Percentiles rank a stretch among this genome's conserved stretches.
These are phyloP conservation scores for Sinosuthora webbiana DNA, from an alignment of 2,113 vertebrate species.

Conservation along the genomic window DNA sequence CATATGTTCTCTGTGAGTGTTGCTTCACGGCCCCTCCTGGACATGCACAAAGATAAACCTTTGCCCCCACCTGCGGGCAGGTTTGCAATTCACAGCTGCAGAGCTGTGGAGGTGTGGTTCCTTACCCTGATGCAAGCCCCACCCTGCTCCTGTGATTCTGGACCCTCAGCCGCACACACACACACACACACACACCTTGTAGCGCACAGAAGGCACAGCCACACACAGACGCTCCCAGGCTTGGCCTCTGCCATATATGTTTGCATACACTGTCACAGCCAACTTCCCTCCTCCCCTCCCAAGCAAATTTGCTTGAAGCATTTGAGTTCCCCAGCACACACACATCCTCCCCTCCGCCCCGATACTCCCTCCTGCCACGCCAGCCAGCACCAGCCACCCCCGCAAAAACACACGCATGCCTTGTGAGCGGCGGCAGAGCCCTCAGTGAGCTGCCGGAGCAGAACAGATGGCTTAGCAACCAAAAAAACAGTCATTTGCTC, in stretches of 20 bases:
- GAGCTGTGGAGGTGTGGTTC: neutral
- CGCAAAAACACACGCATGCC: neutral
- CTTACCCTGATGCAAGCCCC: neutral
- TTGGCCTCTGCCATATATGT: neutral
- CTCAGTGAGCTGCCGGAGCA: conserved; percentile 42
- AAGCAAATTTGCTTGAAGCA: neutral
- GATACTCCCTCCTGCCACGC: neutral
- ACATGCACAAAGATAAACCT: neutral
- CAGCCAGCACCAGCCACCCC: conserved; percentile 47
- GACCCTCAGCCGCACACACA: accelerated
- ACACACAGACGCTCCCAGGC: accelerated
- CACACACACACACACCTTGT: accelerated
- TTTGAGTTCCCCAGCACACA: neutral
- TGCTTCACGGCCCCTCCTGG: neutral
- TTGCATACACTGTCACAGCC: neutral
- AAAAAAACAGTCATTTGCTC: conserved; percentile 62
- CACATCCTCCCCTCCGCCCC: neutral
- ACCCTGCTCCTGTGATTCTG: neutral
- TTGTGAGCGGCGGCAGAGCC: neutral
- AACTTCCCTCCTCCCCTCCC: neutral
- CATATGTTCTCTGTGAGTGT: accelerated
- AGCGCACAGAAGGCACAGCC: neutral
- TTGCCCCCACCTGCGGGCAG: neutral
- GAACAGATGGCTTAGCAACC: conserved; percentile 69
- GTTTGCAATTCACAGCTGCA: neutral